These are phyloP conservation scores for Temnothorax nylanderi DNA, from an alignment of 1,140 invertebrate species.

Conservation along the genomic window DNA sequence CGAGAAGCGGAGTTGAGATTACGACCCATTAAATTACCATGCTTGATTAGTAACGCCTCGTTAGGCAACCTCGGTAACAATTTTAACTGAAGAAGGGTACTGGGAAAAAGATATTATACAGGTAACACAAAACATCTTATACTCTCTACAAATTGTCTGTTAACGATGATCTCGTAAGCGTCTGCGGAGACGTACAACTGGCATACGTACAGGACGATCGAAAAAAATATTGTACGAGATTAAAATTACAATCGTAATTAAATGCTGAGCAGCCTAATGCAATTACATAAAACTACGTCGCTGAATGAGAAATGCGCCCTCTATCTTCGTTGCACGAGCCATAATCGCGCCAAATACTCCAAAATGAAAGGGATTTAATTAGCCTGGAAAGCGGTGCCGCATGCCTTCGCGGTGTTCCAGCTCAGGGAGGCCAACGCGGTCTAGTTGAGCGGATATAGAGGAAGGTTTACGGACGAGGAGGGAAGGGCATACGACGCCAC, in stretches of 20 bases:
- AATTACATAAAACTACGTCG: neutral
- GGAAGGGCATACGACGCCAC: neutral
- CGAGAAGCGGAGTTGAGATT: neutral
- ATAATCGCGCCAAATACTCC: neutral
- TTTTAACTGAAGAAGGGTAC: neutral
- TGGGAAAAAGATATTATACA: neutral
- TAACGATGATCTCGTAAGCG: neutral
- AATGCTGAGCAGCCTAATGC: neutral
- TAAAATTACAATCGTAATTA: conserved; percentile 39
- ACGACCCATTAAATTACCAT: conserved; percentile 2
- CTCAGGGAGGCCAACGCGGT: neutral
- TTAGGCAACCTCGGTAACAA: conserved; percentile 16
- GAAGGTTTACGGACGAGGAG: neutral
- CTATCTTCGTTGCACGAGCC: neutral
- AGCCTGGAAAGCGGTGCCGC: neutral
- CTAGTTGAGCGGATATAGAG: neutral
- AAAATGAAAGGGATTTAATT: conserved; percentile 33
- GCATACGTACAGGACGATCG: neutral
- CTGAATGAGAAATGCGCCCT: neutral
- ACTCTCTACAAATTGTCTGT: neutral
- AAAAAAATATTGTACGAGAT: neutral
- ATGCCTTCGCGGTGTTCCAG: neutral
- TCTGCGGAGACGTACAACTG: too few species aligned
- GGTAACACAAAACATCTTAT: neutral
- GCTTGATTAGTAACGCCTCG: conserved; percentile 18